Evolutionary conservation across 2,113 vertebrate species (phyloP).

Genomic region (Struthio camelus): DNA sequence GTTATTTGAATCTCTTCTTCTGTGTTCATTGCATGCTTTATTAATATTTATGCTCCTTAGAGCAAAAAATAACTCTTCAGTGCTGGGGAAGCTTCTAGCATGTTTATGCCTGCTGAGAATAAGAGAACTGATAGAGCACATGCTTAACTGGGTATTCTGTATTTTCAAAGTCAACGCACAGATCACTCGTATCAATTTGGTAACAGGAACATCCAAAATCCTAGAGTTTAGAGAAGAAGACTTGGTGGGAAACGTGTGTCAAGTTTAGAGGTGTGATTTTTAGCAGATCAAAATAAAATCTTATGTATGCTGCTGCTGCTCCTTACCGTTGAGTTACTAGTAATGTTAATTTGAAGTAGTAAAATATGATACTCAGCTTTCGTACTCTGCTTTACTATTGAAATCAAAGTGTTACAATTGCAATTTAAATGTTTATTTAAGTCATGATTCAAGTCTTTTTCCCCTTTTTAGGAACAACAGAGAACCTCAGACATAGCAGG

Average conservation of each 20-base stretch:
- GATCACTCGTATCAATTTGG: not conserved
- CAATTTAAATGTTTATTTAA: not conserved
- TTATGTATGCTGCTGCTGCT: not conserved
- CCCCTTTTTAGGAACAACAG: slow-evolving; percentile 83
- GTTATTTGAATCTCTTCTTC: not conserved
- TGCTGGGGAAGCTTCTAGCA: not conserved
- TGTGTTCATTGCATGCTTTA: not conserved
- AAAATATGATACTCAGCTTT: not conserved
- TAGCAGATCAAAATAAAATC: not conserved
- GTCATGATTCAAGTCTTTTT: not conserved
- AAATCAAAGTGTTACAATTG: not conserved
- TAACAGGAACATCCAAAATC: not conserved
- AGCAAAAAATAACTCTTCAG: not conserved
- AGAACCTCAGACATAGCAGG: slow-evolving; percentile 88
- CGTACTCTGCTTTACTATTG: not conserved
- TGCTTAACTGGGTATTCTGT: not conserved
- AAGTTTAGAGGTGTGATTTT: not conserved
- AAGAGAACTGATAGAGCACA: not conserved
- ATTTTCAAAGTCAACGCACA: not conserved
- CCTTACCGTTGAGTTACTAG: not conserved
- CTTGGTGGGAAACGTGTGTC: not conserved
- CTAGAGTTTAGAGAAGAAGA: not conserved
- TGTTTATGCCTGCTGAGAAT: not conserved
- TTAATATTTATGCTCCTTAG: not conserved
- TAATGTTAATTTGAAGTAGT: not conserved